These are phyloP conservation scores for Sebastes melanostomus DNA, from an alignment of 2,797 vertebrate genomes.

Conservation along the genomic window DNA sequence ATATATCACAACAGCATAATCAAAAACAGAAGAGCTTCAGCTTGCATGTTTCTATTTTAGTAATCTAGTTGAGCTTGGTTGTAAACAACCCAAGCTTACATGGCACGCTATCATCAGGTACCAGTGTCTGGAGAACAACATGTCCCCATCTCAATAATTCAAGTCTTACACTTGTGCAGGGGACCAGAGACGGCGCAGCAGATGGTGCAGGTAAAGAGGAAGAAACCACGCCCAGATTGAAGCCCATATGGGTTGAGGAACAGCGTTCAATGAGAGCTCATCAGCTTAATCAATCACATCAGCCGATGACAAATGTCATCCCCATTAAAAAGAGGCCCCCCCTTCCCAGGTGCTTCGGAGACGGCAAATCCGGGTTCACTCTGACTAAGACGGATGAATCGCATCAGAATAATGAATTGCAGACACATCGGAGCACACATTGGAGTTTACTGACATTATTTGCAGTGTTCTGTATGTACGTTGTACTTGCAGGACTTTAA, in stretches of 20 bases:
- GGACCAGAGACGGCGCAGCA: constrained; percentile 55
- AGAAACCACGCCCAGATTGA: constrained; percentile 42
- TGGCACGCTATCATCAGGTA: constrained; percentile 11
- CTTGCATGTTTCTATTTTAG: neutral
- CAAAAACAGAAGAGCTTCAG: neutral
- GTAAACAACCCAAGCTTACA: constrained; percentile 8
- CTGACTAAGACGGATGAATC: constrained; percentile 48
- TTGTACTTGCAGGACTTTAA: constrained; percentile 24
- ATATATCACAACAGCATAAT: neutral
- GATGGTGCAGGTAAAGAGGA: constrained; percentile 61
- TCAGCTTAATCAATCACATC: constrained; percentile 69
- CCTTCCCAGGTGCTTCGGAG: constrained; percentile 38
- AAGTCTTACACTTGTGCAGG: constrained; percentile 20
- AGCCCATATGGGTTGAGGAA: constrained; percentile 53
- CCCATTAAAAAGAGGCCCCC: constrained; percentile 43
- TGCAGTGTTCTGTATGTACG: neutral
- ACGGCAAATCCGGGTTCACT: constrained; percentile 50
- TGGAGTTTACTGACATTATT: constrained; percentile 12
- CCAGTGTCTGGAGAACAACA: constrained; percentile 24
- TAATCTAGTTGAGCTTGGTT: constrained; percentile 2
- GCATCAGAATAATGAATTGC: constrained; percentile 41
- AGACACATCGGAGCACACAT: neutral
- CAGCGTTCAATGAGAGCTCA: constrained; percentile 42
- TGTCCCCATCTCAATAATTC: constrained; percentile 48
- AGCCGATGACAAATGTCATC: constrained; percentile 54